Percentiles rank a stretch among this genome's conserved stretches.
Evolutionary conservation across 2,113 vertebrate species (phyloP).

Genomic region (Grallaria varia): DNA sequence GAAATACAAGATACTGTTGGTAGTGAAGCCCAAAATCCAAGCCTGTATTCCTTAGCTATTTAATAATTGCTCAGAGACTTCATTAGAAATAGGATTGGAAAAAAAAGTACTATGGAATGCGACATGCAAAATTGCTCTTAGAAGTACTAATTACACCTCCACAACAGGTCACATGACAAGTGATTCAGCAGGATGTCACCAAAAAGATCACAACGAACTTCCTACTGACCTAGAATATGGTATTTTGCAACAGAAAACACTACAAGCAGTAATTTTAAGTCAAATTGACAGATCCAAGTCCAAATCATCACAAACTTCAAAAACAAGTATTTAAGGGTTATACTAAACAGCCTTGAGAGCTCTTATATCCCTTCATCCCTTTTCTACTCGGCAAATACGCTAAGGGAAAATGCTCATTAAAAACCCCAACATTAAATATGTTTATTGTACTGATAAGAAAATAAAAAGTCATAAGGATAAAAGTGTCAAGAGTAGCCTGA

Average conservation of each 20-base stretch:
- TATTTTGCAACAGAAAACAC: not conserved
- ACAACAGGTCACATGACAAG: not conserved
- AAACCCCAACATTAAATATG: not conserved
- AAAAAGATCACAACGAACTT: not conserved
- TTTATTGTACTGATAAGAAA: not conserved
- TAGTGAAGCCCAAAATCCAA: not conserved
- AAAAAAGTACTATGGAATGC: not conserved
- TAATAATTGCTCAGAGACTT: not conserved
- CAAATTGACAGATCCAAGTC: not conserved
- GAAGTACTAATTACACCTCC: not conserved
- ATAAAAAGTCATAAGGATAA: not conserved
- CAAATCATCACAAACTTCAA: not conserved
- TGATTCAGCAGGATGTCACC: not conserved
- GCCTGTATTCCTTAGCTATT: not conserved
- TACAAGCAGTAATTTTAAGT: not conserved
- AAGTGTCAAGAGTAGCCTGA: slow-evolving; percentile 4
- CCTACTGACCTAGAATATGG: not conserved
- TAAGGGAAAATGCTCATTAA: not conserved
- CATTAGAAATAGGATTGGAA: not conserved
- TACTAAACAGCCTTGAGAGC: not conserved
- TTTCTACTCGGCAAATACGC: not conserved
- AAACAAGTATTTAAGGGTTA: not conserved
- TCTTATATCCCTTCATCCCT: not conserved
- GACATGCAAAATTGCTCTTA: not conserved
- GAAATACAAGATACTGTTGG: not conserved